These are phyloP conservation scores for Mamestra configurata DNA, from an alignment of 1,140 invertebrate genomes.

Conservation along the genomic window DNA sequence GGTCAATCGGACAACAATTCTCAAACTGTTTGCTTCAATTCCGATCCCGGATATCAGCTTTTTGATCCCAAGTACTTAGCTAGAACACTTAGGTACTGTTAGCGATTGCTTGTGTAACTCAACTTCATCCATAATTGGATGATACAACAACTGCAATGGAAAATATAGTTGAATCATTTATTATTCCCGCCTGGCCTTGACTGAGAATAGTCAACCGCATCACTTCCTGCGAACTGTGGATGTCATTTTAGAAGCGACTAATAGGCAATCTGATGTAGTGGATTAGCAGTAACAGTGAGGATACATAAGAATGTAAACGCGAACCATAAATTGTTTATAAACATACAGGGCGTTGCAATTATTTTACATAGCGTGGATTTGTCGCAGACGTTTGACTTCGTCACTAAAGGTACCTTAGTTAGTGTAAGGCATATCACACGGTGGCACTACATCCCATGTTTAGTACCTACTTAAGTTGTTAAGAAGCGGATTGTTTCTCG, in stretches of 20 bases:
- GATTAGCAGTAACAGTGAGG: conserved; percentile 1
- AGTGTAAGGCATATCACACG: too few relatives aligned
- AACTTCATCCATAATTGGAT: conserved; percentile 5
- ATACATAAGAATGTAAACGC: background rate
- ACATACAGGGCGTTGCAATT: background rate
- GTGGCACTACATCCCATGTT: too few relatives aligned
- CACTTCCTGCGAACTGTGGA: conserved; percentile 31
- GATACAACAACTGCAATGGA: conserved; percentile 32
- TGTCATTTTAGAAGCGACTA: conserved; percentile 33
- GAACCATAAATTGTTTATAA: background rate
- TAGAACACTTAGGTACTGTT: background rate
- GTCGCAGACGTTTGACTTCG: background rate
- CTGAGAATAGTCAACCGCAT: conserved; percentile 28
- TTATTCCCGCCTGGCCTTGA: conserved; percentile 22
- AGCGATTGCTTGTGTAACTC: background rate
- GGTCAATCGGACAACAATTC: conserved; percentile 31
- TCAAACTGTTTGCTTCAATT: conserved; percentile 11
- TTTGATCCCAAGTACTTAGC: background rate
- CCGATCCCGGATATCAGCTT: background rate
- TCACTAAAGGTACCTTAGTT: too few relatives aligned
- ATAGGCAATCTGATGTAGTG: conserved; percentile 20
- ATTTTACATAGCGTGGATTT: background rate
- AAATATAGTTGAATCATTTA: conserved; percentile 23
- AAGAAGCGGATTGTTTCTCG: too few relatives aligned
- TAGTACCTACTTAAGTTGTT: too few relatives aligned